Percentiles rank a stretch among this genome's conserved stretches.
These are phyloP conservation scores for Temnothorax ravouxi DNA, from an alignment of 2,888 invertebrate genomes.

Conservation along the genomic window DNA sequence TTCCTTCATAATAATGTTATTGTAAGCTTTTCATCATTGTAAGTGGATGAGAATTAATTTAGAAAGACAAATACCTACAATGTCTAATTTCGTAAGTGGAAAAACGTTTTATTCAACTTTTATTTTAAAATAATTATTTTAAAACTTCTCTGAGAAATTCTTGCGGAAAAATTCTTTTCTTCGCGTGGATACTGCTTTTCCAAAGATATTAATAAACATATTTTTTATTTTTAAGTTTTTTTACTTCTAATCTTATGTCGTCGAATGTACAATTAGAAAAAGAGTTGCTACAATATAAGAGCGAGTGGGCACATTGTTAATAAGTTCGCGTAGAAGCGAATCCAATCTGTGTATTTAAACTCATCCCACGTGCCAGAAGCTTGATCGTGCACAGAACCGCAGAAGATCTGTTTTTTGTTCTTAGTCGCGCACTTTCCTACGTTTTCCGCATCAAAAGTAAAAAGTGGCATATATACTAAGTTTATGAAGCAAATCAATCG, in stretches of 20 bases:
- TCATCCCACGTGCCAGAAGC: slow-evolving; percentile 41
- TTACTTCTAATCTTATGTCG: neutral
- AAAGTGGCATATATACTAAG: neutral
- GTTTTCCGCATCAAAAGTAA: neutral
- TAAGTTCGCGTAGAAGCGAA: slow-evolving; percentile 17
- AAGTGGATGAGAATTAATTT: neutral
- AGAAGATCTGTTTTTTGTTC: slow-evolving; percentile 32
- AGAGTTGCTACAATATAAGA: neutral
- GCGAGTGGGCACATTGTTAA: neutral
- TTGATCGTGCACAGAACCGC: slow-evolving; percentile 49
- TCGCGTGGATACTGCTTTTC: neutral
- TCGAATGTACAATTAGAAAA: slow-evolving; percentile 1
- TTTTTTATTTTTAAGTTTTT: neutral
- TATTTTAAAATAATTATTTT: neutral
- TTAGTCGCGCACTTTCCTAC: slow-evolving; percentile 43
- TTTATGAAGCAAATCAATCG: neutral
- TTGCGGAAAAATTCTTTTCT: neutral
- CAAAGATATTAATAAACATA: neutral
- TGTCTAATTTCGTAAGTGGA: neutral
- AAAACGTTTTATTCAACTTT: slow-evolving; percentile 1
- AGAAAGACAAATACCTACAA: slow-evolving; percentile 47
- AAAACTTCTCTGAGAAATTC: neutral
- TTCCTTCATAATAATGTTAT: neutral
- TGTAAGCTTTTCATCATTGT: neutral
- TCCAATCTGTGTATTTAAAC: slow-evolving; percentile 1